A percentile compares a stretch with the other conserved stretches of the same genome.
These are phyloP conservation scores for Eurosta solidaginis DNA, from an alignment of 1,140 invertebrate species.

Conservation along the genomic window DNA sequence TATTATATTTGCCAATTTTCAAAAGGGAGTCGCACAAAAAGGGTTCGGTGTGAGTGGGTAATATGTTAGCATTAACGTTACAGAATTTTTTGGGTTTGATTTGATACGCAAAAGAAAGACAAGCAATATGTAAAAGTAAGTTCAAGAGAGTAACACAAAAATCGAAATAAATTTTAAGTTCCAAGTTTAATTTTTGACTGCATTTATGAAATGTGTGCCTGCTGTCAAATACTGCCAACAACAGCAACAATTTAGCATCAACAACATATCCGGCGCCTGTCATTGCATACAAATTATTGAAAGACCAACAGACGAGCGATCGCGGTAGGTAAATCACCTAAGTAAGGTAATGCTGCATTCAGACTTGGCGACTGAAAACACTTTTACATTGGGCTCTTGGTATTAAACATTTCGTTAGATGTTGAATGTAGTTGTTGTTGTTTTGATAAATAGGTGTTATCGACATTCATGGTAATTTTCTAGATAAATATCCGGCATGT, in stretches of 20 bases:
- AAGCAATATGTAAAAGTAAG: too few species aligned
- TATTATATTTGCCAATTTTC: neutral
- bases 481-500: too few species aligned
- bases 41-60: neutral
- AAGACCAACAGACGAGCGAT: neutral
- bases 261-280: constrained; percentile 2
- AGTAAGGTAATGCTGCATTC: too few species aligned
- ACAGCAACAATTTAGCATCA: constrained; percentile 13
- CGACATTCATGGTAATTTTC: too few species aligned
- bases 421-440: too few species aligned
- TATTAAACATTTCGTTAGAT: too few species aligned
- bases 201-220: neutral
- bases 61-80: neutral
- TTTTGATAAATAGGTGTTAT: too few species aligned
- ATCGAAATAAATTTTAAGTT: neutral
- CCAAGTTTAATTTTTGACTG: neutral
- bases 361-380: too few species aligned
- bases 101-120: too few species aligned
- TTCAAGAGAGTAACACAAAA: neutral
- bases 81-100: too few species aligned
- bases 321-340: neutral
- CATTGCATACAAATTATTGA: constrained; percentile 20
- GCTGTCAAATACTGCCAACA: neutral
- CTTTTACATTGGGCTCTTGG: too few species aligned
- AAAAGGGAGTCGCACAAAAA: neutral